These are phyloP conservation scores for Drosophila murphyi DNA, from an alignment of 1,140 invertebrate species.

Conservation along the genomic window DNA sequence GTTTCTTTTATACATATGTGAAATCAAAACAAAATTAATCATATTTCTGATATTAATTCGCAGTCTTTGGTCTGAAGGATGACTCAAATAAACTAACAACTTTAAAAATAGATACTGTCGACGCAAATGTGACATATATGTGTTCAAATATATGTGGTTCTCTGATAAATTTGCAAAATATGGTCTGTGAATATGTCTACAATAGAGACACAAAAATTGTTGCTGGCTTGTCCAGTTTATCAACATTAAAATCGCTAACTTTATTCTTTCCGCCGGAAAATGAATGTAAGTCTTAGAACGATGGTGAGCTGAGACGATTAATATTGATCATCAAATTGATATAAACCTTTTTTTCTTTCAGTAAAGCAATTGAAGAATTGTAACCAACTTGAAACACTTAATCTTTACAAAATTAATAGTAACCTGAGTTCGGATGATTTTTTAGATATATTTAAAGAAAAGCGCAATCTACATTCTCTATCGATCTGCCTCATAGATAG, in stretches of 20 bases:
- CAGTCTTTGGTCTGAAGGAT: not conserved
- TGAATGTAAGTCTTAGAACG: slow-evolving; percentile 14
- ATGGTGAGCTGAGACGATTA: not conserved
- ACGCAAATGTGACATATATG: not conserved
- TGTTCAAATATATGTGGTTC: slow-evolving; percentile 1
- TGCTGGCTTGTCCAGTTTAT: not conserved
- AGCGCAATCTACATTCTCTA: slow-evolving; percentile 2
- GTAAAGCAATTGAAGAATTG: slow-evolving; percentile 12
- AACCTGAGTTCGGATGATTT: slow-evolving; percentile 2
- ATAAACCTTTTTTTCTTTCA: not conserved
- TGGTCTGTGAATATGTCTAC: not conserved
- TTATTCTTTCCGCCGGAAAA: slow-evolving; percentile 3
- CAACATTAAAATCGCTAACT: slow-evolving; percentile 7
- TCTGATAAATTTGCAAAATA: slow-evolving; percentile 16
- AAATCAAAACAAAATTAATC: too few relatives aligned
- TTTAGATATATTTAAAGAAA: slow-evolving; percentile 12
- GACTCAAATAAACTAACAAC: slow-evolving; percentile 13
- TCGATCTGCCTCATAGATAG: not conserved
- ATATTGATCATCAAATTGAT: not conserved
- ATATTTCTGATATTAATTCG: not conserved
- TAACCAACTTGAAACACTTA: slow-evolving; percentile 8
- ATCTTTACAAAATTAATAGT: slow-evolving; percentile 4
- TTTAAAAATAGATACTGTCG: slow-evolving; percentile 9
- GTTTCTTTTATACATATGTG: too few relatives aligned
- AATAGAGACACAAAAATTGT: not conserved